A percentile compares a stretch with the other conserved stretches of the same genome.
These are phyloP conservation scores for Crypturellus tataupa DNA, from an alignment of 2,797 vertebrate genomes.

Conservation along the genomic window DNA sequence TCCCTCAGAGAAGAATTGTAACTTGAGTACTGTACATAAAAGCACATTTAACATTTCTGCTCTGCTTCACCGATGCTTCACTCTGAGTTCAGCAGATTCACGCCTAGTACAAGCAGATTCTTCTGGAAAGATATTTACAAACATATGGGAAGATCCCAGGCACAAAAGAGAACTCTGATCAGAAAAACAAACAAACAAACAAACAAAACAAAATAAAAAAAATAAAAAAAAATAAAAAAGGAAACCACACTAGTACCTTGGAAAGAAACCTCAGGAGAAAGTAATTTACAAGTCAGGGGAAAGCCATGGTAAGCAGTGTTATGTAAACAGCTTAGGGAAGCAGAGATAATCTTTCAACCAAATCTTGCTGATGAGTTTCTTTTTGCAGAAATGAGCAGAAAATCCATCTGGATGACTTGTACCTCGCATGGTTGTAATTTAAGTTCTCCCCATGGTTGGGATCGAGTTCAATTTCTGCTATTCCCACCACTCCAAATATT, in stretches of 20 bases:
- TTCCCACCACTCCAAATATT: neutral
- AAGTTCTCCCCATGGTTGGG: neutral
- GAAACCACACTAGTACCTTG: neutral
- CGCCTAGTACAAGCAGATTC: neutral
- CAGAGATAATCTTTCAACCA: neutral
- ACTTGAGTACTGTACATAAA: neutral
- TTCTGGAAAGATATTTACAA: neutral
- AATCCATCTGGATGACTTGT: neutral
- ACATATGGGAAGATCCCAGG: neutral
- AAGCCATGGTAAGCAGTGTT: neutral
- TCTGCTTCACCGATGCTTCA: neutral
- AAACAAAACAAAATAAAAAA: too few species aligned
- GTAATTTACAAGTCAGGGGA: neutral
- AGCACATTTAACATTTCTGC: neutral
- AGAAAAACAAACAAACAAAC: neutral
- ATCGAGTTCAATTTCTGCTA: neutral
- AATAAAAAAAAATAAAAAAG: too few species aligned
- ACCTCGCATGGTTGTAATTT: neutral
- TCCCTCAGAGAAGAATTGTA: neutral
- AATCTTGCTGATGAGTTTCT: neutral
- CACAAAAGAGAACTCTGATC: neutral
- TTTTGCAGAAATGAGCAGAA: neutral
- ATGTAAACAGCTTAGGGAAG: neutral
- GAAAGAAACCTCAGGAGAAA: neutral
- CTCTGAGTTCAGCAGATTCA: neutral